Evolutionary conservation across 2,113 vertebrate species (phyloP).

Genomic region (Mobula birostris): DNA sequence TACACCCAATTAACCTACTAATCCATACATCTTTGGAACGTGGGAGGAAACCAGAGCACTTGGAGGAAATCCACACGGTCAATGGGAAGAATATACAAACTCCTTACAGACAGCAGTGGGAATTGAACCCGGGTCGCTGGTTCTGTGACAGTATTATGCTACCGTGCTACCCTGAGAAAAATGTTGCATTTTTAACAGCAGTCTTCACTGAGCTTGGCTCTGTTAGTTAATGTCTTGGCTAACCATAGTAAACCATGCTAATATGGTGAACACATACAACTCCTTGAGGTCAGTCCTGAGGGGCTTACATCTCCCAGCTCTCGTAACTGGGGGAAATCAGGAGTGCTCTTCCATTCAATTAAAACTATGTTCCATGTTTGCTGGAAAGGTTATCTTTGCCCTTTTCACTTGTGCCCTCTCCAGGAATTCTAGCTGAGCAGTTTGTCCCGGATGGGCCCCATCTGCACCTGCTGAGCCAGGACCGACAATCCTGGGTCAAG

Average conservation of each 20-base stretch:
- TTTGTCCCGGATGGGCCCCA: conserved; percentile 87
- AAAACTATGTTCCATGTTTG: background rate
- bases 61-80: too few species aligned
- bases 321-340: background rate
- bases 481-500: conserved; percentile 67
- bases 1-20: too few species aligned
- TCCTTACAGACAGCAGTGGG: too few species aligned
- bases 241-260: background rate
- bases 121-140: too few species aligned
- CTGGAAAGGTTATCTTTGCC: background rate
- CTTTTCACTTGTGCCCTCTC: background rate
- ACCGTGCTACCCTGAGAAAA: too few species aligned
- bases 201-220: too few species aligned
- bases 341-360: background rate
- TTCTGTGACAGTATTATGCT: too few species aligned
- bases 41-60: too few species aligned
- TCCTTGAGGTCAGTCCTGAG: background rate
- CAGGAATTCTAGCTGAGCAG: conserved; percentile 89
- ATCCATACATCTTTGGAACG: too few species aligned
- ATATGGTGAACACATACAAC: background rate
- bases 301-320: background rate
- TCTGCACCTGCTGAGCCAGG: conserved; percentile 58
- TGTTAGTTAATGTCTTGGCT: too few species aligned
- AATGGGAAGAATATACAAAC: too few species aligned
- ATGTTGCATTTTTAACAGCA: too few species aligned